phyloP scores from a whole-genome alignment of 1,140 invertebrate genomes.

The Apis cerana region DNA sequence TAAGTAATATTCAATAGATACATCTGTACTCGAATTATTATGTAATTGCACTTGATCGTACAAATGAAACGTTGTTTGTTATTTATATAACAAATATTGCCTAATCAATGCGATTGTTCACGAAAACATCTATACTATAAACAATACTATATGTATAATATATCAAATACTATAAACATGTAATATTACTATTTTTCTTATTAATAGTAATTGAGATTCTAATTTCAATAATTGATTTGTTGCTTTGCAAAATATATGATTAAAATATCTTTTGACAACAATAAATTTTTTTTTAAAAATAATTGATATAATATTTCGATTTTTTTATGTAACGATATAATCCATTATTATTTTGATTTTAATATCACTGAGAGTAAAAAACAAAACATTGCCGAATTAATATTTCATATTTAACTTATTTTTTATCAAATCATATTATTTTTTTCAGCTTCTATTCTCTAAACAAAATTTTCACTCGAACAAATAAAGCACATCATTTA shows the following conservation, averaged over 20 bases:
- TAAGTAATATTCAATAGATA: not conserved
- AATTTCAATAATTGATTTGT: no score
- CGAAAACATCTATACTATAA: constrained; percentile 42
- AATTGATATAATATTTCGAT: not conserved
- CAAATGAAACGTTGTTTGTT: constrained; percentile 40
- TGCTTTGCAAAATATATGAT: not conserved
- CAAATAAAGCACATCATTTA: not conserved
- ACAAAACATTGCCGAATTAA: not conserved
- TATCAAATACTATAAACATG: constrained; percentile 34
- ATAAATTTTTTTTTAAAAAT: not conserved
- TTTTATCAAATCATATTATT: not conserved
- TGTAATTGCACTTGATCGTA: constrained; percentile 38
- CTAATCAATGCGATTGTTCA: constrained; percentile 56
- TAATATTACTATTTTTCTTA: constrained; percentile 27
- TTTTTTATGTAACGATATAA: not conserved
- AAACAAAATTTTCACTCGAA: not conserved
- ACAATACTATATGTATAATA: no score
- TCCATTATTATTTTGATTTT: not conserved
- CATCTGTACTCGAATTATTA: constrained; percentile 43
- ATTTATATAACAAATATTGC: constrained; percentile 51
- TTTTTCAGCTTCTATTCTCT: not conserved
- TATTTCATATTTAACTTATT: not conserved
- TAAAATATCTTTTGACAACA: not conserved
- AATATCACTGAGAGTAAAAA: no score
- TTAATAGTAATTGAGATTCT: not conserved